These are phyloP conservation scores for Agrotis exclamationis DNA, from an alignment of 2,888 invertebrate species.

Conservation along the genomic window DNA sequence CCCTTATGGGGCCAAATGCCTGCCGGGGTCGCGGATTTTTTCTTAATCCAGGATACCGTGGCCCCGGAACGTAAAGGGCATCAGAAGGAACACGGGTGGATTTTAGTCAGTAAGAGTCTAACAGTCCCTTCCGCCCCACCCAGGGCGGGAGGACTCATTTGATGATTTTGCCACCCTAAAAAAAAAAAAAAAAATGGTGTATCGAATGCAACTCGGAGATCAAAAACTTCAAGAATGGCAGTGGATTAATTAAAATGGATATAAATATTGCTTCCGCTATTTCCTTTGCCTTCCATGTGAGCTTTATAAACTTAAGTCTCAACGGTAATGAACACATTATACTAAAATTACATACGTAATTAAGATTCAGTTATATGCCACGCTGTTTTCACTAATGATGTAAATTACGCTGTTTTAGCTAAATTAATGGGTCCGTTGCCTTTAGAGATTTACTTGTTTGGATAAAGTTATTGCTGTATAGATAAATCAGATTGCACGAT, in stretches of 20 bases:
- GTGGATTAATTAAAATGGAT: not conserved
- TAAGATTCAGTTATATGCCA: slow-evolving; percentile 52
- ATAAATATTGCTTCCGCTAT: slow-evolving; percentile 19
- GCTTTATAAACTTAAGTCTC: slow-evolving; percentile 36
- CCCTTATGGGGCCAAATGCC: too few relatives aligned
- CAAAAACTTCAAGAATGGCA: not conserved
- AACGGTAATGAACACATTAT: slow-evolving; percentile 46
- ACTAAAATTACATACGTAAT: slow-evolving; percentile 51
- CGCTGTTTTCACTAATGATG: slow-evolving; percentile 42
- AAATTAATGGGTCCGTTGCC: slow-evolving; percentile 35
- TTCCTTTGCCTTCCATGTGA: slow-evolving; percentile 10
- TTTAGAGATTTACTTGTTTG: slow-evolving; percentile 27
- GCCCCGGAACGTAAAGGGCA: too few relatives aligned
- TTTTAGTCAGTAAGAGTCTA: too few relatives aligned
- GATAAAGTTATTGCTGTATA: slow-evolving; percentile 13
- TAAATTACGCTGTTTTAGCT: slow-evolving; percentile 38
- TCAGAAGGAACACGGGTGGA: too few relatives aligned
- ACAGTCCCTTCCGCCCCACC: too few relatives aligned
- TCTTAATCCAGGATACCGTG: too few relatives aligned
- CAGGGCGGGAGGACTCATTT: too few relatives aligned
- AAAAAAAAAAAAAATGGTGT: too few relatives aligned
- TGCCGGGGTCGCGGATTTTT: too few relatives aligned
- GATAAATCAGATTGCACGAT: slow-evolving; percentile 21
- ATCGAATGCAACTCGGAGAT: slow-evolving; percentile 27
- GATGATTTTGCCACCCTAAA: too few relatives aligned